Evolutionary conservation across 1,140 invertebrate species (phyloP), one percentile per base, ranked within the genome.

Genomic region (Zaprionus ornatus): DNA sequence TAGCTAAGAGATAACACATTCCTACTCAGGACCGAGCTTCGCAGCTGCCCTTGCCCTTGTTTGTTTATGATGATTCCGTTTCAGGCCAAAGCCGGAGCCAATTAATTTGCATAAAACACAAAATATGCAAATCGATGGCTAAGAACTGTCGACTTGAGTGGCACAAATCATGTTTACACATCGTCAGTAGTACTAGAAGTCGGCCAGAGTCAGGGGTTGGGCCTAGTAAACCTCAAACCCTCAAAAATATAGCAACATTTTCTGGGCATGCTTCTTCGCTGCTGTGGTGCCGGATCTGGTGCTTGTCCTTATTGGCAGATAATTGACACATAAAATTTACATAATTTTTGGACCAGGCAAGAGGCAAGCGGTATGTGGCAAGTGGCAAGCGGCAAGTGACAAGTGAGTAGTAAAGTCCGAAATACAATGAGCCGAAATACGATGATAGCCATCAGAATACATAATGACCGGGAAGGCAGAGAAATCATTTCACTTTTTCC

Each of bases 281-380:
- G 17, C 59, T 25, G 12, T 32, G 42, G 27, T 29, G 56, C 50
- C 40, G 40, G 40, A 45, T 45, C 40, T 50, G 35, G 40, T 55
- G 52, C 71, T 72, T 78, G 77, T 81, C 78, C 85, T 90, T 90
- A 90, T 90, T 90, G 85, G 85, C 85, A 90, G 85, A 90, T 90
- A 90, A 90, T 90, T 90, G 85, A 90, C 85, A 90, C 82, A 90
- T 85, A 90, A 90, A 90, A 90, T 90, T 90, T 85, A 82, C 85
- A 90, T 90, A 90, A 90, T 90, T 90, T 90, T 78, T 67, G 69
- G 76, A 73, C 78, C 79, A 45, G 45, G 21, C 61, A 74, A 74
- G 75, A 69, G 74, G 66, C 69, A 73, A 21, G 45, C 17, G 40
- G 40, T 54, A 74, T 64, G 74, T 64, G 74, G 66, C 74, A 73